Conservation (phyloP, 2,888 invertebrate genomes). For the Ceratothoa steindachneri region DNA sequence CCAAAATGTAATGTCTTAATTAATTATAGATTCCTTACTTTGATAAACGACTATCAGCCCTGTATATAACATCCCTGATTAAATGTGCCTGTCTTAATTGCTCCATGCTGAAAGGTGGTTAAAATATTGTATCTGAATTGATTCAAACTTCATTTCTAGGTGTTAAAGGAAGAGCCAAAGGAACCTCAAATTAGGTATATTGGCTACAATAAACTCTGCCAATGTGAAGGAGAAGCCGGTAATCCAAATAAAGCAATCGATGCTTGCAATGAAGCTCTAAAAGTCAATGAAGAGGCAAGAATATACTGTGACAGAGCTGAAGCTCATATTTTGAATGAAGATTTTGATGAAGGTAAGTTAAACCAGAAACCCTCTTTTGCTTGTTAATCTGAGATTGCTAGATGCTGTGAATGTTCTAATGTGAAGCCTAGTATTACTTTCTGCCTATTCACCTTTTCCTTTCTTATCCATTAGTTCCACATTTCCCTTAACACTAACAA, state of each 20-base stretch:
- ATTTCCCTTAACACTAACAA: no score
- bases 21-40: no score
- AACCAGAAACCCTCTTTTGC: no score
- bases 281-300: conserved; percentile 68
- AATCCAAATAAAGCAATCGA: conserved; percentile 67
- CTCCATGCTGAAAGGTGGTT: no score
- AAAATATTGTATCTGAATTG: no score
- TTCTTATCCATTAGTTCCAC: not conserved
- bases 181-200: conserved; percentile 68
- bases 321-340: conserved; percentile 79
- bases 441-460: not conserved
- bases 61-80: no score
- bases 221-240: conserved; percentile 69
- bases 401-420: no score
- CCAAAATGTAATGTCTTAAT: no score
- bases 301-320: conserved; percentile 87
- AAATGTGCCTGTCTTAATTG: no score
- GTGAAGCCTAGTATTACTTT: not conserved
- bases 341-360: conserved; percentile 72
- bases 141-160: no score
- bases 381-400: no score
- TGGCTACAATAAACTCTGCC: conserved; percentile 74
- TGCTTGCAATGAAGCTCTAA: conserved; percentile 74
- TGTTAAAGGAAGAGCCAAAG: conserved; percentile 65
- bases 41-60: no score